Base-by-base conservation (phyloP, 2,113 vertebrate species). In the Amblyopsis rosae region DNA sequence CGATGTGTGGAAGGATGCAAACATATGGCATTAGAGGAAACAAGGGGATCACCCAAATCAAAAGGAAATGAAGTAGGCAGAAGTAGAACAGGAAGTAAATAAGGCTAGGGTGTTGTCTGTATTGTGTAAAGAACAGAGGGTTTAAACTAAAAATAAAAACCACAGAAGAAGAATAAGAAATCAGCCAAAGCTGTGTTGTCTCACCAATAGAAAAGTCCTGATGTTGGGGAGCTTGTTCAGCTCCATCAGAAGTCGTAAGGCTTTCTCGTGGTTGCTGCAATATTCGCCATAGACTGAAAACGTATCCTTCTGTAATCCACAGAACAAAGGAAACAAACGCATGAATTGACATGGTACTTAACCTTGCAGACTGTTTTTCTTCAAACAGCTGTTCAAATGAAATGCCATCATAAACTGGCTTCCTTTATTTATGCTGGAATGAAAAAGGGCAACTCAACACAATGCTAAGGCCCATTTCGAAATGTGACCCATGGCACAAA, bases 261-360 rank as follows among this genome's bases (percentile, higher is more conserved):
- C 98, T 89, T 99, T 99, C 92, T 99, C 98, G 0, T 99, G 98
- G 88, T 99, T 99, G 82, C 98, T 98, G 88, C 97, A 99, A 84
- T 99, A 99, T 71, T 99, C 97, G 65, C 98, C 94, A 0, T 99
- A 99, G 10, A 99, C 96, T 0, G 94, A 96, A 90, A 99, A 99
- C 70, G 93, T 94, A 71, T 94, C 92, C 90, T 92, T 98, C 98
- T 99, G 94, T 87, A 92, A 87, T 50, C 83, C 84, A 87, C 69
- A 75, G 48, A 12, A 58, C 48, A 63, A 16, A 60, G 4, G 56
- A 7, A 32, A 7, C 11, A 10, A 32, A 32, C 11, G 9, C 11
- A 51, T 9, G 7, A 41, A 41, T 41, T 8, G 35, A 5, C 35
- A 41, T 41, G 35, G 7, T 41, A 41, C 35, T 41, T 41, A 41